Evolutionary conservation across 2,888 invertebrate species (phyloP).

Genomic region (Drosophila prostipennis): DNA sequence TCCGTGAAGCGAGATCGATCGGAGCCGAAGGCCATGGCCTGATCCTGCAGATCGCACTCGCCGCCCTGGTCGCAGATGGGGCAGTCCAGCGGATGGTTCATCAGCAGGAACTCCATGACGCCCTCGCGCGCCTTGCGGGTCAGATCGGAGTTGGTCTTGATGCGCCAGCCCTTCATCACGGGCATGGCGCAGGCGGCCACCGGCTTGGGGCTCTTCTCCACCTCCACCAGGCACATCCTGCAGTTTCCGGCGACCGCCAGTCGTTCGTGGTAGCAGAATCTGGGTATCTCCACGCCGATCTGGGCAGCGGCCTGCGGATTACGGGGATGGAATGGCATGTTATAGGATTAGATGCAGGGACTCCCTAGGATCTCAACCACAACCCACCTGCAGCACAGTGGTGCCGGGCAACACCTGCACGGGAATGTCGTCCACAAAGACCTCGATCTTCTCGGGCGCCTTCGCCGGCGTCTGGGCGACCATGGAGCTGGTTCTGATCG

Average conservation of each 20-base stretch:
- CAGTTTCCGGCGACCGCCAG: constrained; percentile 99
- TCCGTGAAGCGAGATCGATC: constrained; percentile 97
- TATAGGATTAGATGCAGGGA: neutral
- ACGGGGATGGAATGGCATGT: neutral
- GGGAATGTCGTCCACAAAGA: constrained; percentile 98
- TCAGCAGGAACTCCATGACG: constrained; percentile 99
- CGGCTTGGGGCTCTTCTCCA: constrained; percentile 98
- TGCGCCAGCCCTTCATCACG: constrained; percentile 99
- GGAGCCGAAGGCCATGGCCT: constrained; percentile 99
- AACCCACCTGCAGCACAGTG: constrained; percentile 93
- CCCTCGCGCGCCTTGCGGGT: constrained; percentile 91
- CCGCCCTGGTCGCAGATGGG: constrained; percentile 99
- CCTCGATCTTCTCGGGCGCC: constrained; percentile 93
- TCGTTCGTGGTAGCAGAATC: constrained; percentile 99
- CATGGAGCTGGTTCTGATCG: constrained; percentile 85
- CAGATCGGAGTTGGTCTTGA: constrained; percentile 98
- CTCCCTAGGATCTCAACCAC: neutral
- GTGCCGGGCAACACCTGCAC: constrained; percentile 98
- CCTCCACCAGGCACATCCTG: constrained; percentile 99
- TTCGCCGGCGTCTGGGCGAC: constrained; percentile 84
- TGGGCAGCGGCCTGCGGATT: constrained; percentile 93
- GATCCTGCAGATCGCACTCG: constrained; percentile 97
- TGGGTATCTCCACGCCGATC: constrained; percentile 98
- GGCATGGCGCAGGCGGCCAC: constrained; percentile 99
- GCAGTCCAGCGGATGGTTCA: constrained; percentile 99